phyloP scores from a whole-genome alignment of 92 coral and sea anemone genomes.

The Zoanthus solanderi region DNA sequence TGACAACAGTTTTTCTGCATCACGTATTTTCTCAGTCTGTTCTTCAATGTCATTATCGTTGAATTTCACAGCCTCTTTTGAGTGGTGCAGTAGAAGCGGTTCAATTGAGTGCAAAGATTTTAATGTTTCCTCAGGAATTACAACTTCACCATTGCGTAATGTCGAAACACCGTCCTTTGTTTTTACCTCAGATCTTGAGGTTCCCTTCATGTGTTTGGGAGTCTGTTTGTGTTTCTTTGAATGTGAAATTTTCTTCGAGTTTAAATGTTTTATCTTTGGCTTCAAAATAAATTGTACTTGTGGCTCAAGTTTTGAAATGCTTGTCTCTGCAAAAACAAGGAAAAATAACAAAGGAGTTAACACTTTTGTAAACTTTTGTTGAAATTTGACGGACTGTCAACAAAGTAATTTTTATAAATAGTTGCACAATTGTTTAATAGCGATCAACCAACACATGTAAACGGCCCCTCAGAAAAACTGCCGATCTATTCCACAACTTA shows the following conservation, averaged over 20 bases:
- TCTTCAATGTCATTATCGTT: conserved; percentile 79
- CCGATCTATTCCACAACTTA: not conserved
- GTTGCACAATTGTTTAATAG: too few relatives aligned
- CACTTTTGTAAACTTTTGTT: too few relatives aligned
- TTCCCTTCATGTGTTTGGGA: not conserved
- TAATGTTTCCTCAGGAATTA: conserved; percentile 72
- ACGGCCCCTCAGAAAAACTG: too few relatives aligned
- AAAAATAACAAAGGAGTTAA: not conserved
- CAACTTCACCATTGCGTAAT: conserved; percentile 51
- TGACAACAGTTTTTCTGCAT: conserved; percentile 83
- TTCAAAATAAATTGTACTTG: conserved; percentile 46
- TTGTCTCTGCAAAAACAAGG: conserved; percentile 4
- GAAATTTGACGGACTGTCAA: too few relatives aligned
- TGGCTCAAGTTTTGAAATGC: conserved; percentile 26
- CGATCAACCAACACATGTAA: too few relatives aligned
- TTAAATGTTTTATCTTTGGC: conserved; percentile 26
- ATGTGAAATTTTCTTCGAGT: conserved; percentile 39
- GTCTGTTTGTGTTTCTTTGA: conserved; percentile 4
- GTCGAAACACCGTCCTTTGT: conserved; percentile 47
- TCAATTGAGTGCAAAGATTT: conserved; percentile 78
- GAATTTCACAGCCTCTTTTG: conserved; percentile 82
- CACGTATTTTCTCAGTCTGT: conserved; percentile 84
- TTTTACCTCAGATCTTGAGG: conserved; percentile 35
- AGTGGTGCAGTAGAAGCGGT: conserved; percentile 79
- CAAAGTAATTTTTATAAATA: too few relatives aligned